Base-by-base conservation (phyloP, 2,888 invertebrate species). In the Ectemnius lituratus region DNA sequence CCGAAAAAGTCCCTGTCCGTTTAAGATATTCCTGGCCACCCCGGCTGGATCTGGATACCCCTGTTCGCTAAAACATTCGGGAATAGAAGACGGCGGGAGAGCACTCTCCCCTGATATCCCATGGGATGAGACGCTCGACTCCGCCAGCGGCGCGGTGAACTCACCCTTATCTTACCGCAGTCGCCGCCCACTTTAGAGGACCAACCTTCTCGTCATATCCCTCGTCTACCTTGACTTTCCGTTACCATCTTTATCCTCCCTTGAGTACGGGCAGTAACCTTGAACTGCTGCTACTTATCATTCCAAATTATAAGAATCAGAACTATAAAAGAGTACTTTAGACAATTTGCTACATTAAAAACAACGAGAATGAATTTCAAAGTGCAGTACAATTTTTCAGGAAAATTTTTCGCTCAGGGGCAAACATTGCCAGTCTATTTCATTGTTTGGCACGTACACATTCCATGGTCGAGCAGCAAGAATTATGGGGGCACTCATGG, bases 101-200 rank as follows among this genome's bases (percentile, higher is more conserved):
- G 85, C 86, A 88, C 88, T 88, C 84, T 85, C 37, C 37, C 80
- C 86, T 88, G 88, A 89, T 90, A 89, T 88, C 89, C 89, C 89
- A 61, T 37, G 89, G 89, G 87, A 88, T 85, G 83, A 85, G 82
- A 81, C 70, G 79, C 83, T 85, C 81, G 81, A 80, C 79, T 80
- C 78, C 82, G 73, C 73, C 37, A 37, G 37, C 37, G 37, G 37
- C 63, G 66, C 65, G 71, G 75, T 77, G 75, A 81, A 84, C 82
- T 67, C 80, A 72, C 81, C 82, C 85, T 88, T 88, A 88, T 88
- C 88, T 89, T 71, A 68, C 70, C 69, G 72, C 67, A 67, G 76
- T 79, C 79, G 66, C 78, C 73, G 70, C 62, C 70, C 77, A 74
- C 78, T 81, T 80, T 78, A 74, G 73, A 73, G 61, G 66, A 60